Evolutionary conservation across 2,888 invertebrate species (phyloP).

Genomic region (Dryadula phaetusa): DNA sequence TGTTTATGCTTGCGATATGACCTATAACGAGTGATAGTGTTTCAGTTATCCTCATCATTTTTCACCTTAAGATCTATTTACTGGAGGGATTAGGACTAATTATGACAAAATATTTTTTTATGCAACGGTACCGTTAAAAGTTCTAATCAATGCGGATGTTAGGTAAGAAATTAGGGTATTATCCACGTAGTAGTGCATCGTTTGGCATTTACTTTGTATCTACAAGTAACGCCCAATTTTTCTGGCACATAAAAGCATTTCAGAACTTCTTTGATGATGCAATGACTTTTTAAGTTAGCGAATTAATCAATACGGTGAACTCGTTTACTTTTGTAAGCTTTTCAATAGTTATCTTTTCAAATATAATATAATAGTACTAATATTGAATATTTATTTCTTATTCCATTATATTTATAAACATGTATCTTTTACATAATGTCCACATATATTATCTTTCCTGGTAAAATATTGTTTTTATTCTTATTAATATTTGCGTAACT

Average conservation of each 20-base stretch:
- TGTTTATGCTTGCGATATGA: too few species aligned
- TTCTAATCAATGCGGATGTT: conserved; percentile 26
- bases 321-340: neutral
- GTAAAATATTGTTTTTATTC: too few species aligned
- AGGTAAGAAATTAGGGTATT: conserved; percentile 20
- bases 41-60: too few species aligned
- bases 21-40: too few species aligned
- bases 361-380: too few species aligned
- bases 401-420: neutral
- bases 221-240: conserved; percentile 16
- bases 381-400: neutral
- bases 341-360: neutral
- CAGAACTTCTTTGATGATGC: neutral
- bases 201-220: conserved; percentile 26
- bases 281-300: conserved; percentile 9
- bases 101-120: too few species aligned
- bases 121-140: too few species aligned
- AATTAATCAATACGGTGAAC: conserved; percentile 1
- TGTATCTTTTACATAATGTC: neutral
- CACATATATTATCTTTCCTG: neutral
- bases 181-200: conserved; percentile 12
- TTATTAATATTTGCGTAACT: too few species aligned
- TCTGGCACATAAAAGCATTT: conserved; percentile 22
- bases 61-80: too few species aligned
- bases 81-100: too few species aligned